Evolutionary conservation across 2,113 vertebrate genomes (phyloP).

Genomic region (Oryzias javanicus): DNA sequence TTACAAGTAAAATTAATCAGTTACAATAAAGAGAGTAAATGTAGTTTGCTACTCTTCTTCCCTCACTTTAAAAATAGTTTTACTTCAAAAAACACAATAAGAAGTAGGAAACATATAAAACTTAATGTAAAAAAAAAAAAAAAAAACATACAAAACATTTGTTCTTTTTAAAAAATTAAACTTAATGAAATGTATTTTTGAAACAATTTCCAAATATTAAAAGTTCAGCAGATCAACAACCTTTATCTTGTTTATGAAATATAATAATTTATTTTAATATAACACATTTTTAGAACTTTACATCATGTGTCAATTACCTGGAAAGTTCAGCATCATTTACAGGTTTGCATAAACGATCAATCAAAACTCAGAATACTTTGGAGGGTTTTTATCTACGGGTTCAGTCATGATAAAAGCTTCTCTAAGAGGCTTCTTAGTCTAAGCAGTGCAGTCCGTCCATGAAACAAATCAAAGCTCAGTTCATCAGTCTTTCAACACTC

Average conservation of each 20-base stretch:
- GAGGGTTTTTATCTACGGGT: background rate
- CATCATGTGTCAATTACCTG: background rate
- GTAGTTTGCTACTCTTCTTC: too few relatives aligned
- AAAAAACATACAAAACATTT: too few relatives aligned
- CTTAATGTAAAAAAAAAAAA: too few relatives aligned
- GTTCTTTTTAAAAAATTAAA: too few relatives aligned
- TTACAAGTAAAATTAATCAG: too few relatives aligned
- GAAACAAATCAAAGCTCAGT: background rate
- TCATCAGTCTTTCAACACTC: background rate
- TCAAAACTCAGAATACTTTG: slow-evolving; percentile 34
- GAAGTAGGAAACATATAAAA: too few relatives aligned
- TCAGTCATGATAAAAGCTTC: background rate
- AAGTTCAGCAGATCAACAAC: background rate
- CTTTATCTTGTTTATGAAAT: slow-evolving; percentile 2
- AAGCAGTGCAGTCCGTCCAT: slow-evolving; percentile 14
- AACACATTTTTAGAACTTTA: background rate
- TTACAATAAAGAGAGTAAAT: too few relatives aligned
- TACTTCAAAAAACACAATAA: too few relatives aligned
- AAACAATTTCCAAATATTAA: too few relatives aligned
- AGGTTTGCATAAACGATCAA: background rate
- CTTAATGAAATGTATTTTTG: too few relatives aligned
- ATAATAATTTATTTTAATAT: slow-evolving; percentile 2
- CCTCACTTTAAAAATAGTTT: too few relatives aligned
- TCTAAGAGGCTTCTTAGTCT: background rate
- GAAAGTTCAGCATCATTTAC: slow-evolving; percentile 1